These are phyloP conservation scores for Micropterix aruncella DNA, from an alignment of 2,888 invertebrate species.

Conservation along the genomic window DNA sequence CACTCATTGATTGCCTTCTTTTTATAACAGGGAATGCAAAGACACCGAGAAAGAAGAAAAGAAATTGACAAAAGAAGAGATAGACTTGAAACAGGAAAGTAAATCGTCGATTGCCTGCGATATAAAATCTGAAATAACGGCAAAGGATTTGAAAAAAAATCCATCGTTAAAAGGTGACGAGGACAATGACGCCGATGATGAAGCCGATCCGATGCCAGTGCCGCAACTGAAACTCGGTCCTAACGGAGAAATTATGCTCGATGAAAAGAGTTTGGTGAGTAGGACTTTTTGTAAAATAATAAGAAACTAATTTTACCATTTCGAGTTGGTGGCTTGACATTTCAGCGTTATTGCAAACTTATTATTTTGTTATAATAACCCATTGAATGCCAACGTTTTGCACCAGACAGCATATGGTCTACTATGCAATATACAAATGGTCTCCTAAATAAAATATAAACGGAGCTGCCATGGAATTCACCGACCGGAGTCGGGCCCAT, in stretches of 20 bases:
- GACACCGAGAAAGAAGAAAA: conserved; percentile 9
- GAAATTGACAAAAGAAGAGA: conserved; percentile 11
- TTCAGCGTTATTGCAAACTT: no score
- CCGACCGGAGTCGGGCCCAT: no score
- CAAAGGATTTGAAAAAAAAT: conserved; percentile 1
- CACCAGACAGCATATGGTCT: no score
- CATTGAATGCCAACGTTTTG: no score
- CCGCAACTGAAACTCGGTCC: conserved; percentile 79
- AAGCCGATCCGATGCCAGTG: conserved; percentile 41
- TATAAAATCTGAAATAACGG: conserved; percentile 6
- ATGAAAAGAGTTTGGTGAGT: conserved; percentile 64
- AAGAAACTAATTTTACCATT: no score
- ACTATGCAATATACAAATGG: no score
- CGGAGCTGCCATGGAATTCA: no score
- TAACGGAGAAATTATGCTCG: conserved; percentile 72
- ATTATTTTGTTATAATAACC: no score
- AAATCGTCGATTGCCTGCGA: neutral
- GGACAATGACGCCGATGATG: conserved; percentile 19
- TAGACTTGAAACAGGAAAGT: conserved; percentile 5
- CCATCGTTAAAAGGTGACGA: conserved; percentile 11
- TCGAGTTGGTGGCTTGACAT: no score
- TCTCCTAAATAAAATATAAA: no score
- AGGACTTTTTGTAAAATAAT: no score
- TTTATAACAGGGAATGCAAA: conserved; percentile 4
- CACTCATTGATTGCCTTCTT: no score